These are phyloP conservation scores for Drosophila paulistorum DNA, from an alignment of 1,140 invertebrate species.

Conservation along the genomic window DNA sequence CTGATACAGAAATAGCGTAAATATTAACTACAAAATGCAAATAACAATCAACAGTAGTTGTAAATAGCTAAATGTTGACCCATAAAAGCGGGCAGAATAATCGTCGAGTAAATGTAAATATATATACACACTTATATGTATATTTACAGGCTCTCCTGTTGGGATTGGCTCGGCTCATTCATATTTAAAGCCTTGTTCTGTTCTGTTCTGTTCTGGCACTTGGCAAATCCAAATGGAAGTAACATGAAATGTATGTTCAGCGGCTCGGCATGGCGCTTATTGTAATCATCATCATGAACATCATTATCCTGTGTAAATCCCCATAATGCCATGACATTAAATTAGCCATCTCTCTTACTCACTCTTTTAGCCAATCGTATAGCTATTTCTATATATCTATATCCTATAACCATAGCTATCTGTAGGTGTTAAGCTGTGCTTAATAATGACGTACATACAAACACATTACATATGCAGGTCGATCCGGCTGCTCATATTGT, in stretches of 20 bases:
- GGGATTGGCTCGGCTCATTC: conserved; percentile 16
- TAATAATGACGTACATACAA: conserved; percentile 52
- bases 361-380: not conserved
- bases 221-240: not conserved
- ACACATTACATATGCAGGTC: conserved; percentile 68
- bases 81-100: conserved; percentile 8
- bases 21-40: conserved; percentile 9
- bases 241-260: not conserved
- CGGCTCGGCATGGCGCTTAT: not conserved
- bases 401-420: not conserved
- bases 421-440: conserved; percentile 62
- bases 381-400: not conserved
- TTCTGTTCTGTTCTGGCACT: conserved; percentile 27
- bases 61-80: conserved; percentile 6
- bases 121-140: not conserved
- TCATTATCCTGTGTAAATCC: conserved; percentile 46
- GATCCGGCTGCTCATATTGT: conserved; percentile 37
- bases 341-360: conserved; percentile 34
- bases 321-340: conserved; percentile 59
- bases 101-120: conserved; percentile 8
- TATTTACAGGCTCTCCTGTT: no score
- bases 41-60: conserved; percentile 6
- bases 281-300: conserved; percentile 18
- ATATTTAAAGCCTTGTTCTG: conserved; percentile 37
- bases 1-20: not conserved